Conservation (phyloP, 1,140 invertebrate genomes). For the Aphelinus certus region DNA sequence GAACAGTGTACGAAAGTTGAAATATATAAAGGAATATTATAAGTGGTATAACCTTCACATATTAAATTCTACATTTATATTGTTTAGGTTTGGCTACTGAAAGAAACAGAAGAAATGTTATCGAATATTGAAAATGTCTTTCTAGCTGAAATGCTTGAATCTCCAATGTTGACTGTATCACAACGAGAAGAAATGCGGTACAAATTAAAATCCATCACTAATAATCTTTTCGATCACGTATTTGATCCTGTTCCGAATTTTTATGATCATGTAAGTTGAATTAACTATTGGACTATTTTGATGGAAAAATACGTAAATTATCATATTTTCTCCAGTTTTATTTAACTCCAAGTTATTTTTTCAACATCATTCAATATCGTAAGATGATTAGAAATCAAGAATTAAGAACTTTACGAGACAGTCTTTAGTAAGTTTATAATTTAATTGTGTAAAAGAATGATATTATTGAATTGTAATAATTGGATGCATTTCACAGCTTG, state of each 20-base stretch:
- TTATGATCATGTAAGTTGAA: not conserved
- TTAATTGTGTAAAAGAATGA: not conserved
- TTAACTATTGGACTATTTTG: not conserved
- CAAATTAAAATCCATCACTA: conserved; percentile 9
- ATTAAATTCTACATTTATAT: too few species aligned
- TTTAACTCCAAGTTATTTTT: conserved; percentile 17
- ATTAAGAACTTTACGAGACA: conserved; percentile 4
- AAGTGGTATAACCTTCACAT: too few species aligned
- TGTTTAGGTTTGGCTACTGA: not conserved
- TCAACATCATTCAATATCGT: conserved; percentile 7
- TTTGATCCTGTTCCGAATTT: not conserved
- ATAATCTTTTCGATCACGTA: conserved; percentile 3
- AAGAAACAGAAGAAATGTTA: not conserved
- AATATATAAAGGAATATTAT: too few species aligned
- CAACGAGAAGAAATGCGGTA: not conserved
- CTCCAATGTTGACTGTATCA: not conserved
- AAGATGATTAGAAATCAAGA: not conserved
- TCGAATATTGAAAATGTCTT: not conserved
- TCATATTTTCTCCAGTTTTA: not conserved
- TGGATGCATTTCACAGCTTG: not conserved
- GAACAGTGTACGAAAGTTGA: not conserved
- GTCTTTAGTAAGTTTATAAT: not conserved
- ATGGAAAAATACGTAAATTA: not conserved
- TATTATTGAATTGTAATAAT: not conserved
- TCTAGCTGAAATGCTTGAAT: not conserved